phyloP scores from a whole-genome alignment of 2,888 invertebrate species.

The Lutraria lutraria region DNA sequence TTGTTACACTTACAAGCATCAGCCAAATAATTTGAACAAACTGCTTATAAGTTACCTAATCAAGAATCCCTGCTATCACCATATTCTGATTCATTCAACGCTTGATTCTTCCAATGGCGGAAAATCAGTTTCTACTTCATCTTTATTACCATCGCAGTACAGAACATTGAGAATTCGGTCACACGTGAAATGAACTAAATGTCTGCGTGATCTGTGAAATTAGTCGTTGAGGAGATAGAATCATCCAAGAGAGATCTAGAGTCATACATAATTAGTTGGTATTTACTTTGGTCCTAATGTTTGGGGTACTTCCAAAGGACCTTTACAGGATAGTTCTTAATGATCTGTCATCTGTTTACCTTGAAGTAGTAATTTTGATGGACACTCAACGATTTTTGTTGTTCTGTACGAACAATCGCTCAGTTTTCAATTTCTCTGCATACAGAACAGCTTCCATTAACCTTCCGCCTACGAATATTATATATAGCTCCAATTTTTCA shows the following conservation, averaged over 20 bases:
- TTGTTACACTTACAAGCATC: not conserved
- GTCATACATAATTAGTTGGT: no score
- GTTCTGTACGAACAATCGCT: no score
- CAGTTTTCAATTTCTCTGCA: no score
- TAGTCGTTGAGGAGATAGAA: not conserved
- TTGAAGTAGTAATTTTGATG: no score
- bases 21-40: not conserved
- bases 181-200: not conserved
- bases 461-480: no score
- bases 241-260: not conserved
- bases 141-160: not conserved
- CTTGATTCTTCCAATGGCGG: not conserved
- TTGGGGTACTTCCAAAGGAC: no score
- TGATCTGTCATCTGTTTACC: no score
- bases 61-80: not conserved
- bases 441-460: no score
- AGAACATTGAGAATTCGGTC: not conserved
- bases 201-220: slow-evolving; percentile 1
- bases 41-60: not conserved
- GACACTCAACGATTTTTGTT: no score
- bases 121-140: not conserved
- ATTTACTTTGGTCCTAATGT: no score
- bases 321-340: no score
- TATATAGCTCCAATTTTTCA: no score
- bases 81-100: not conserved